phyloP scores from a whole-genome alignment of 2,113 vertebrate genomes.

The Osmerus mordax region DNA sequence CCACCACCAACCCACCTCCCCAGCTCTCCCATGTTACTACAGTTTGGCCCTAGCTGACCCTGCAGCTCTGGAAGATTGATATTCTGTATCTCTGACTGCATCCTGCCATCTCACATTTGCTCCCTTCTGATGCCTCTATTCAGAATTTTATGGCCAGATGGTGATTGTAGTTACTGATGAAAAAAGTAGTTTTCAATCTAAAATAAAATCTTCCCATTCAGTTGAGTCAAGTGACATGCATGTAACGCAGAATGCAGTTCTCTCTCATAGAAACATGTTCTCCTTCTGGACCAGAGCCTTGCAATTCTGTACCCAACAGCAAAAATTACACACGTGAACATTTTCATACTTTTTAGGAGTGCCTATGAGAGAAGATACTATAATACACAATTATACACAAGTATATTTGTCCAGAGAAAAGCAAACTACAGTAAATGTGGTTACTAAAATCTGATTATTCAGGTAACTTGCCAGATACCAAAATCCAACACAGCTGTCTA shows the following conservation, averaged over 20 bases:
- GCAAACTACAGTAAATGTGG: no score
- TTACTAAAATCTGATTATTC: background rate
- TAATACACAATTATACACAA: no score
- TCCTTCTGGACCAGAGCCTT: background rate
- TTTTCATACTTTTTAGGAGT: no score
- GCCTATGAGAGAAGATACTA: no score
- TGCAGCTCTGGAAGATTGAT: slow-evolving; percentile 70
- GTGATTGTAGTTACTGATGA: no score
- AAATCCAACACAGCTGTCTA: background rate
- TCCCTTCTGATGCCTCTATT: slow-evolving; percentile 39
- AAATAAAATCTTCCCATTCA: slow-evolving; percentile 42
- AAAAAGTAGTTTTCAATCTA: no score
- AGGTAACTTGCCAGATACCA: background rate
- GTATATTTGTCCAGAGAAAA: no score
- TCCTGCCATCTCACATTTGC: slow-evolving; percentile 55
- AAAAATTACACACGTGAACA: no score
- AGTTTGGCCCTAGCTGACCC: slow-evolving; percentile 67
- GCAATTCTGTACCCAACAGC: background rate
- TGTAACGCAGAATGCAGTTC: background rate
- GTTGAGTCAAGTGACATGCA: background rate
- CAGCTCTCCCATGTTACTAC: slow-evolving; percentile 55
- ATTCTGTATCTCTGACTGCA: slow-evolving; percentile 73
- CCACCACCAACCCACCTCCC: slow-evolving; percentile 46
- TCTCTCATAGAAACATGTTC: background rate
- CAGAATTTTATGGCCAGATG: no score